These are phyloP conservation scores for Stomorhina lunata DNA, from an alignment of 2,888 invertebrate species.

Conservation along the genomic window DNA sequence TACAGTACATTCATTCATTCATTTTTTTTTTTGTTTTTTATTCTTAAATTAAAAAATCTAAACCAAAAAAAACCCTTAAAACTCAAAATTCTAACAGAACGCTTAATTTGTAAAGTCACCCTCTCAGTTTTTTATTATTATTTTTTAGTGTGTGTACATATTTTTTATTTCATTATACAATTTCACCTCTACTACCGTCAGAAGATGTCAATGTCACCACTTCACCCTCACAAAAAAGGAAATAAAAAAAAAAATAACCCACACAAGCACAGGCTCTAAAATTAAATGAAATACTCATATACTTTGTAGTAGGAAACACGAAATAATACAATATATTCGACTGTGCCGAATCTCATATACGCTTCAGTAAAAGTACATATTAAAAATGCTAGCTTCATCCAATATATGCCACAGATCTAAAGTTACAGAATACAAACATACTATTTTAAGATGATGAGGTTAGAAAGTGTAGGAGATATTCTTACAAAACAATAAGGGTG, in stretches of 20 bases:
- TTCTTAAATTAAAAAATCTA: constrained; percentile 51
- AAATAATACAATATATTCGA: not conserved
- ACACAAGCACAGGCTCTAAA: not conserved
- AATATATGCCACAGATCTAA: too few relatives aligned
- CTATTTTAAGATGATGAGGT: too few relatives aligned
- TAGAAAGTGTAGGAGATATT: too few relatives aligned
- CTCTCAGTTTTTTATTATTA: constrained; percentile 34
- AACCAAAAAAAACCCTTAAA: constrained; percentile 49
- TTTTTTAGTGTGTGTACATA: constrained; percentile 19
- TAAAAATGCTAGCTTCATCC: too few relatives aligned
- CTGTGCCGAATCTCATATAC: too few relatives aligned
- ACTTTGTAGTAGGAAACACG: not conserved
- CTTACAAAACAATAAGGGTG: too few relatives aligned
- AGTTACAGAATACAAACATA: too few relatives aligned
- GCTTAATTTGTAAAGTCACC: constrained; percentile 59
- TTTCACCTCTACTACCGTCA: constrained; percentile 44
- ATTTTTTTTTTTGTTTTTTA: constrained; percentile 33
- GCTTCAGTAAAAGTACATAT: too few relatives aligned
- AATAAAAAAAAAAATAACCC: constrained; percentile 20
- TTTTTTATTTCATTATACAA: constrained; percentile 35
- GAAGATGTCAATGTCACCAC: constrained; percentile 39
- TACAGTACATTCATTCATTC: constrained; percentile 35
- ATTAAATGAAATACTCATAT: constrained; percentile 8
- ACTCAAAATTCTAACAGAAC: constrained; percentile 55
- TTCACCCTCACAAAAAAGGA: constrained; percentile 52